Evolutionary conservation across 2,888 invertebrate genomes (phyloP).

Genomic region (Hofmannophila pseudospretella): DNA sequence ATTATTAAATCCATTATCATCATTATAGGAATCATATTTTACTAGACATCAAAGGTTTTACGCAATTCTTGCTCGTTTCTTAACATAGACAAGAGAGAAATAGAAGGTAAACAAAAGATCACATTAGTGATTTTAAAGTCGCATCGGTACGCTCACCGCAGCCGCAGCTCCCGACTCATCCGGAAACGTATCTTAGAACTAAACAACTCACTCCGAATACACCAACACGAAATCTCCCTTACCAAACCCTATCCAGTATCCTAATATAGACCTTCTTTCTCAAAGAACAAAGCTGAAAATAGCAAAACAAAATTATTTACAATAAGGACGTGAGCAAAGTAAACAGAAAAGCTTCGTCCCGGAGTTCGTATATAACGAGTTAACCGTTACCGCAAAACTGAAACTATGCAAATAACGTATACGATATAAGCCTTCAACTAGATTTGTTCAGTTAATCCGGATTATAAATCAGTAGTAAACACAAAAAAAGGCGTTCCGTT

Average conservation of each 20-base stretch:
- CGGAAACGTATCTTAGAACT: slow-evolving; percentile 65
- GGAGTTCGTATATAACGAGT: slow-evolving; percentile 41
- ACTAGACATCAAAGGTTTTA: too few relatives aligned
- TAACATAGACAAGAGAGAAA: too few relatives aligned
- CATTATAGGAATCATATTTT: too few relatives aligned
- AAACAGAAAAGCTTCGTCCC: slow-evolving; percentile 21
- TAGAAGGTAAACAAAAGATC: slow-evolving; percentile 14
- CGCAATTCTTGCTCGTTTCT: too few relatives aligned
- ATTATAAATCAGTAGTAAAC: neutral
- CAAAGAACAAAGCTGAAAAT: slow-evolving; percentile 21
- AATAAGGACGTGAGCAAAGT: slow-evolving; percentile 40
- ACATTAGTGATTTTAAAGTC: slow-evolving; percentile 33
- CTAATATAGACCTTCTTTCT: slow-evolving; percentile 22
- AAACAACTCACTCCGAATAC: slow-evolving; percentile 63
- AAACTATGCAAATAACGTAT: slow-evolving; percentile 56
- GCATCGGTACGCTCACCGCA: slow-evolving; percentile 38
- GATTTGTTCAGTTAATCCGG: slow-evolving; percentile 8
- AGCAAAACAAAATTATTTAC: slow-evolving; percentile 20
- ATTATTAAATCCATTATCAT: too few relatives aligned
- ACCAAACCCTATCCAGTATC: slow-evolving; percentile 9
- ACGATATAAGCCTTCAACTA: slow-evolving; percentile 15
- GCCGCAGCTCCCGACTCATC: slow-evolving; percentile 43
- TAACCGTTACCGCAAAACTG: slow-evolving; percentile 61
- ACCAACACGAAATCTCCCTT: slow-evolving; percentile 21
- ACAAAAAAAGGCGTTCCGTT: slow-evolving; percentile 41